These are phyloP conservation scores for Pantherophis vulpinus DNA, from an alignment of 2,797 vertebrate species.

Conservation along the genomic window DNA sequence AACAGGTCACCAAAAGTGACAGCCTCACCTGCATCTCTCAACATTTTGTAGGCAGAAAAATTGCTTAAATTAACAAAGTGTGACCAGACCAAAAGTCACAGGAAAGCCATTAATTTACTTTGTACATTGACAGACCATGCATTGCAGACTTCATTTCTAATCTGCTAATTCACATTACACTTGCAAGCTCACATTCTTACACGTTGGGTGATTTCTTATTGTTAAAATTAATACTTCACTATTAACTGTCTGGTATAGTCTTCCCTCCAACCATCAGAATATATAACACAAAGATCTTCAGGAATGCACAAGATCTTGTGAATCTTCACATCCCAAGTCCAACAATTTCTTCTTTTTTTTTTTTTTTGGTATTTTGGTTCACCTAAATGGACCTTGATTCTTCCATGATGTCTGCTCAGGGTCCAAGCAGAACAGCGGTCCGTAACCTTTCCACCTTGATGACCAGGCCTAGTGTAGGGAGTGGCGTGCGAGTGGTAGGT, in stretches of 20 bases:
- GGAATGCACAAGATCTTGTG: not conserved
- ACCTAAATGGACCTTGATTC: not conserved
- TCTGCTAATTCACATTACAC: not conserved
- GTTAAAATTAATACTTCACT: not conserved
- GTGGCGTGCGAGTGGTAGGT: no score
- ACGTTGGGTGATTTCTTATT: not conserved
- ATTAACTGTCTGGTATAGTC: not conserved
- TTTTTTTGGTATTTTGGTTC: not conserved
- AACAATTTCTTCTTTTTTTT: not conserved
- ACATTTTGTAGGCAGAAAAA: not conserved
- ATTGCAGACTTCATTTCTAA: constrained; percentile 18
- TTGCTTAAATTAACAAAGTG: constrained; percentile 23
- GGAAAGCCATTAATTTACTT: constrained; percentile 39
- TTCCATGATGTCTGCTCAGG: not conserved
- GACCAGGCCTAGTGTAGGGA: no score
- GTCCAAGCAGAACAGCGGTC: not conserved
- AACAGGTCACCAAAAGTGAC: not conserved
- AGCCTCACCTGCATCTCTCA: not conserved
- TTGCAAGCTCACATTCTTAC: not conserved
- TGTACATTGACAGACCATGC: constrained; percentile 38
- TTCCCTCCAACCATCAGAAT: not conserved
- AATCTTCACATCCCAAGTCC: not conserved
- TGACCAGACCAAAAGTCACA: constrained; percentile 43
- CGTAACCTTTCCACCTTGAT: no score
- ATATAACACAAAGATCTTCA: not conserved